Base-by-base conservation (phyloP, 2,113 vertebrate genomes). In the Verasper variegatus region DNA sequence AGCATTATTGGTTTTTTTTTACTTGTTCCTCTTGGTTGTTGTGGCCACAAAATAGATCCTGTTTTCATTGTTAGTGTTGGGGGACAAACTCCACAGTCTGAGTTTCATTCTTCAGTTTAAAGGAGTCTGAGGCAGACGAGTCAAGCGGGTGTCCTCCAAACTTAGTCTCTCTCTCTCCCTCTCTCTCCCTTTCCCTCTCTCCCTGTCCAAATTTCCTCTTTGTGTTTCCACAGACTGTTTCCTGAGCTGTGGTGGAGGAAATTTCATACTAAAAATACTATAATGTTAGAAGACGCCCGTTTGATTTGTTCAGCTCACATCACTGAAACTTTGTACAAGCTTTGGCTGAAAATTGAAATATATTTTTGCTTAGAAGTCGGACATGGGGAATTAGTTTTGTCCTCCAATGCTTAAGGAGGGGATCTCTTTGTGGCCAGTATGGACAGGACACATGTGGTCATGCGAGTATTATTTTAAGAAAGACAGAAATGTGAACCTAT, bases 161-260 rank as follows among this genome's bases (percentile, higher is more conserved):
- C 17, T 60, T 71, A 18, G 67, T 15, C 45, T 47, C 45, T 45
- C 14, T 47, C 45, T 2, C 45, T 47, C 45, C 1, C 4, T 12
- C 45, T 47, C 8, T 9, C 10, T 40, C 37, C 11, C 37, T 11
- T 2, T 9, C 37, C 12, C 37, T 17, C 21, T 26, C 13, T 37
- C 47, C 24, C 6, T 17, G 65, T 51, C 27, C 60, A 57, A 10
- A 40, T 35, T 57, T 74, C 31, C 35, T 56, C 24, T 57, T 74
- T 54, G 15, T 56, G 58, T 56, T 71, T 62, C 31, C 40, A 52
- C n/a, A 57, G 31, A 56, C 42, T 45, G 61, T 78, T 74, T 66
- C 56, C 42, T 69, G 42, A 47, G 10, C 7, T 45, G 35, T 69
- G 23, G 37, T 20, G 23, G 35, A 70, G 24, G 31, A 35, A 52